A percentile compares a stretch with the other conserved stretches of the same genome.
phyloP scores from a whole-genome alignment of 2,113 vertebrate genomes.

The Corythornis madagascariensis region DNA sequence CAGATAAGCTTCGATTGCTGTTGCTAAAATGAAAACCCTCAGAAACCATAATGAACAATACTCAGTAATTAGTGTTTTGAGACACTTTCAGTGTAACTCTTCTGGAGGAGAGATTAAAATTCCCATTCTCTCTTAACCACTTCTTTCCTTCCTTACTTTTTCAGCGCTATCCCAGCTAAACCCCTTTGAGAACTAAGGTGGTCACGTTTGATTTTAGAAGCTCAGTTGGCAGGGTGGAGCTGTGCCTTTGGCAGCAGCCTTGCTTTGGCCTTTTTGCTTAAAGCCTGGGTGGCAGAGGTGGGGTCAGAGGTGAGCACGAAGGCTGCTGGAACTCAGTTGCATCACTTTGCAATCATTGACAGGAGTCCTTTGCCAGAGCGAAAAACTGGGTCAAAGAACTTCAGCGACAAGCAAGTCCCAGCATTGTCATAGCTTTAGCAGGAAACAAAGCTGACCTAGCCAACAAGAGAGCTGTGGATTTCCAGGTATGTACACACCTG shows the following conservation, averaged over 20 bases:
- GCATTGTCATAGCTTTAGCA: conserved; percentile 98
- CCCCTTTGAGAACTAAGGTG: background rate
- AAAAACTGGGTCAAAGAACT: conserved; percentile 99
- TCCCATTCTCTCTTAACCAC: background rate
- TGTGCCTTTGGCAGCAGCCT: background rate
- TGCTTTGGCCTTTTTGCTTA: background rate
- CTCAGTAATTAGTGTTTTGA: background rate
- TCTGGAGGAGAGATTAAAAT: background rate
- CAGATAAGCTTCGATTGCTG: background rate
- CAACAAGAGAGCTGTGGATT: conserved; percentile 96
- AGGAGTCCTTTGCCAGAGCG: conserved; percentile 98
- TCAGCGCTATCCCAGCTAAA: background rate
- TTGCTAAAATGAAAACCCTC: background rate
- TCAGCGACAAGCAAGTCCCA: conserved; percentile 99
- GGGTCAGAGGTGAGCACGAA: background rate
- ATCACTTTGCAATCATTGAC: conserved; percentile 71
- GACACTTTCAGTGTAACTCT: background rate
- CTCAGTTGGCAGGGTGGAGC: background rate
- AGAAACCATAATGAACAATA: background rate
- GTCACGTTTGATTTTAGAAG: background rate
- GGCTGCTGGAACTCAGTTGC: conserved; percentile 35
- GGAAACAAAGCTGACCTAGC: conserved; percentile 98
- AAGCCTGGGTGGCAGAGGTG: conserved; percentile 17
- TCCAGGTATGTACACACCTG: conserved; percentile 85
- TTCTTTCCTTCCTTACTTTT: background rate